Base-by-base conservation (phyloP, 2,113 vertebrate genomes). In the Pomatorhinus ruficollis region DNA sequence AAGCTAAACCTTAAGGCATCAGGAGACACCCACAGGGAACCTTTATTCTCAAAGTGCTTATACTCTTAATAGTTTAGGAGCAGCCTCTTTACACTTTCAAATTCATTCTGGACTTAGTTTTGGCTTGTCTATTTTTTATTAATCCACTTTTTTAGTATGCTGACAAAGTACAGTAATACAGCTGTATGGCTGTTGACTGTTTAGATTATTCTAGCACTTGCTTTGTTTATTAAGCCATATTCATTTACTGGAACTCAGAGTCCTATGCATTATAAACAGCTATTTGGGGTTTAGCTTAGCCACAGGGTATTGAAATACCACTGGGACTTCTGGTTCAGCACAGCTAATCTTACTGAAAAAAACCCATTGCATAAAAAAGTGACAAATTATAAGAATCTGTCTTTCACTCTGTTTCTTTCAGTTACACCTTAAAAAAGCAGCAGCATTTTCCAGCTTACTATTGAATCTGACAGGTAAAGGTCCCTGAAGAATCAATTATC, bases 401-500 rank as follows among this genome's bases (percentile, higher is more conserved):
- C 63, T 87, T 86, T 83, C 45, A 65, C 21, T 45, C 42, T 80
- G 4, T 13, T 88, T 30, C 35, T 92, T 88, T 77, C 37, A 24
- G 59, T n/a, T 52, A 13, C 31, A 83, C 18, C 54, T 81, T 63
- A 81, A 93, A 89, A 77, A 90, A 81, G 9, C 12, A 83, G 47
- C 27, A 61, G 8, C 3, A 2, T 78, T 86, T 91, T 92, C 33
- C 56, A 71, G 35, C 10, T 31, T 44, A 0, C 56, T 81, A 47
- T 69, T 78, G 44, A 87, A 87, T 83, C 33, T 90, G 83, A 88
- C 60, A 71, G 24, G 17, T 90, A 83, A 65, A 77, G 3, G 39
- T 93, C 80, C 76, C 76, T 28, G 44, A 89, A 91, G 83, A 86
- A 90, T 92, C 60, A 93, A 87, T 95, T 94, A 92, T 66, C 57